A percentile compares a stretch with the other conserved stretches of the same genome.
phyloP scores from a whole-genome alignment of 1,140 invertebrate genomes.

The Brachionus angularis region DNA sequence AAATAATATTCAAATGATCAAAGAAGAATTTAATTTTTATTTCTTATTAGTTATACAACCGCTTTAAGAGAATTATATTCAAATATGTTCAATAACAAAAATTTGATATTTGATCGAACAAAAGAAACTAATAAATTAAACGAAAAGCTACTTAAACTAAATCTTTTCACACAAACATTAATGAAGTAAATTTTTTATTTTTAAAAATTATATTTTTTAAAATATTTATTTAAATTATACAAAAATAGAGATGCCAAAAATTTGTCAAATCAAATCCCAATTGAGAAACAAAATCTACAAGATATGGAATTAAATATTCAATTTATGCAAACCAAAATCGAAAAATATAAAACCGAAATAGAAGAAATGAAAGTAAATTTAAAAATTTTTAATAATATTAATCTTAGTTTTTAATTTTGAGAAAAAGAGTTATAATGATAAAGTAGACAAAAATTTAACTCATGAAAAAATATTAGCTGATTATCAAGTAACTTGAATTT shows the following conservation, averaged over 20 bases:
- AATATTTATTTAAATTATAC: too few relatives aligned
- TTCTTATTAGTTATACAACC: background rate
- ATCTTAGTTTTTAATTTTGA: background rate
- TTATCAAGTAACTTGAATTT: slow-evolving; percentile 12
- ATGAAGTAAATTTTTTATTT: background rate
- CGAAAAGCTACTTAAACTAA: slow-evolving; percentile 11
- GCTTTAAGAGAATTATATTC: background rate
- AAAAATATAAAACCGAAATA: slow-evolving; percentile 10
- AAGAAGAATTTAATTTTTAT: background rate
- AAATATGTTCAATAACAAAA: background rate
- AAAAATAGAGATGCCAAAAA: background rate
- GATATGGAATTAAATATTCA: slow-evolving; percentile 24
- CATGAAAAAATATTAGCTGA: slow-evolving; percentile 37
- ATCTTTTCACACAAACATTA: slow-evolving; percentile 10
- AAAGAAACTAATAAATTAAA: background rate
- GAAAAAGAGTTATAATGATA: slow-evolving; percentile 2
- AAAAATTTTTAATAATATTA: too few relatives aligned
- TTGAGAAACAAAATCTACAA: background rate
- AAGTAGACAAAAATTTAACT: slow-evolving; percentile 35
- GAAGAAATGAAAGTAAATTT: background rate
- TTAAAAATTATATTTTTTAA: background rate
- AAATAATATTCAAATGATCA: background rate
- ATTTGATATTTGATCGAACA: background rate
- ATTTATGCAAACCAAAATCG: slow-evolving; percentile 32
- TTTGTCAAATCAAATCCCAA: background rate